Evolutionary conservation across 1,140 invertebrate species (phyloP), one percentile per base, ranked within the genome.

Genomic region (Aphelenchoides fujianensis): DNA sequence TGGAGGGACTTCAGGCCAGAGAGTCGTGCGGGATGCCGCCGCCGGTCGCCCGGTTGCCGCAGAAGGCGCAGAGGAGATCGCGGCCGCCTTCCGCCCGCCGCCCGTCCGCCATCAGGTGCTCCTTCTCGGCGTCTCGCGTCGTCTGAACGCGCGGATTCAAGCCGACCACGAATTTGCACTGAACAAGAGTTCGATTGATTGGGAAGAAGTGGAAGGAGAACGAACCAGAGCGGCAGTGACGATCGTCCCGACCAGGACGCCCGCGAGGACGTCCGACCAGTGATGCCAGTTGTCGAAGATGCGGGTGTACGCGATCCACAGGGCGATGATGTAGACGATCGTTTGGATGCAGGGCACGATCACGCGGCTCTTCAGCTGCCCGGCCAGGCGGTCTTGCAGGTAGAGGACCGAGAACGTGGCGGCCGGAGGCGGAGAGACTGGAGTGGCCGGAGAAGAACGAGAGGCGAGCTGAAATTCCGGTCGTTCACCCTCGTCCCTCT

Each of bases 211-310:
- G n/a, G n/a, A n/a, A n/a, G n/a, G n/a, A n/a, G n/a, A n/a, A n/a
- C n/a, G n/a, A n/a, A n/a, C n/a, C n/a, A 48, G 23, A 48, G 23
- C 23, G 12, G 41, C 23, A 12, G 89, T 88, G 31, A 89, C 83
- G 41, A 88, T 57, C n/a, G 84, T 80, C 23, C 91, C 91, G 64
- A 90, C 84, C 32, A 88, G 63, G 12, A 86, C 86, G 2, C 91
- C 91, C 71, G 88, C 87, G 1, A 90, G 81, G 2, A 91, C 90
- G 83, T 91, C 91, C 83, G 91, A 92, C 91, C 92, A 95, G 82
- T 97, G 94, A 85, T 97, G 94, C 86, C 95, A 96, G 85, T 95
- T 93, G 87, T 97, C 91, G 0, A 91, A 92, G 23, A 97, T 89
- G 27, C 94, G 88, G 2, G 92, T 91, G 86, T 94, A 88, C 1